Base-by-base conservation (phyloP, 1,140 invertebrate genomes). In the Cherax destructor region DNA sequence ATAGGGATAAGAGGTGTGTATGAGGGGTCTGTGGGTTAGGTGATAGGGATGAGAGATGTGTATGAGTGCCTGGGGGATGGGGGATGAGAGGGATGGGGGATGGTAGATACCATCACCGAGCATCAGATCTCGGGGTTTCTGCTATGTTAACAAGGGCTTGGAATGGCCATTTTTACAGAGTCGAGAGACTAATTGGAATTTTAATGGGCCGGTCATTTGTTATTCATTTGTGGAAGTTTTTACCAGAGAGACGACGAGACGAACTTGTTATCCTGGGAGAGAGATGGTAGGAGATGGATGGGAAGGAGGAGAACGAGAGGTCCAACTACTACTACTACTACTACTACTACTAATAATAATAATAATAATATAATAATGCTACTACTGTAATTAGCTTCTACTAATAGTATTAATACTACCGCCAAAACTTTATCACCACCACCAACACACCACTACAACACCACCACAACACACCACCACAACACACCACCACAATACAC, bases 141-240 rank as follows among this genome's bases (percentile, higher is more conserved):
- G 88, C 84, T 90, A 90, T 90, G 88, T 90, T 90, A 90, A 90
- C 88, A 90, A 85, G 49, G 24, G n/a, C 13, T 47, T 49, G 74
- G 88, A 90, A 90, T 90, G 88, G 76, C 80, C 50, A 84, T 59
- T 84, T 41, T 83, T 84, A 90, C 88, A 90, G 88, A 84, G n/a
- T 78, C 88, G 72, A 76, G 80, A 77, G 88, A 90, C 88, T 90
- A 90, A 90, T 90, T 90, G 88, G 88, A 83, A 90, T 90, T 90
- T 90, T 90, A 90, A 90, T 90, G 88, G 81, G 81, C 47, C 65
- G n/a, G 81, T 90, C 88, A 90, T 90, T 90, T 90, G 88, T 90
- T 84, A 90, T 90, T 90, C 88, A 78, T 84, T 90, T 78, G 86
- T 21, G 61, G 30, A 41, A 77, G 65, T 88, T 88, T 88, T 88